A percentile compares a stretch with the other conserved stretches of the same genome.
Evolutionary conservation across 2,113 vertebrate species (phyloP).

Genomic region (Perognathus longimembris): DNA sequence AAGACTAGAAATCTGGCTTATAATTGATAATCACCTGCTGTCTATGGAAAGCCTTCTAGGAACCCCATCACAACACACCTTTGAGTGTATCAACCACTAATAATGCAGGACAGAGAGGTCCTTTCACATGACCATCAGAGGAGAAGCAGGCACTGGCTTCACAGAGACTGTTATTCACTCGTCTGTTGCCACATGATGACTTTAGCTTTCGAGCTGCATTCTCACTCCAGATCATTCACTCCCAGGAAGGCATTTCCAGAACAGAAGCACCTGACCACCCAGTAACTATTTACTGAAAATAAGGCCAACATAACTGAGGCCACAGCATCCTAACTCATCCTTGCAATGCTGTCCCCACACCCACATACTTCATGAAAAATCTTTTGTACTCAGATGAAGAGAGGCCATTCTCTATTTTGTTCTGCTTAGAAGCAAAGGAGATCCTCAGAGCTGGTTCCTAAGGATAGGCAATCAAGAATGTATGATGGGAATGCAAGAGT

Average conservation of each 20-base stretch:
- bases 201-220: background rate
- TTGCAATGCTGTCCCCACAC: background rate
- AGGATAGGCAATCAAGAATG: constrained; percentile 15
- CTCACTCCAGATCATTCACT: background rate
- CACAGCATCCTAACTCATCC: background rate
- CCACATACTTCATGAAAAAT: background rate
- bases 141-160: background rate
- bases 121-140: background rate
- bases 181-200: background rate
- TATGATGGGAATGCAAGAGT: background rate
- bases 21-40: constrained; percentile 6
- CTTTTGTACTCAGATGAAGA: constrained; percentile 36
- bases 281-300: background rate
- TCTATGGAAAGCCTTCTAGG: background rate
- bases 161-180: background rate
- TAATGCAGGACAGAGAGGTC: background rate
- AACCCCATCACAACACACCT: background rate
- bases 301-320: background rate
- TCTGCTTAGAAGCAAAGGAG: constrained; percentile 49
- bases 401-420: constrained; percentile 36
- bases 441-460: constrained; percentile 26
- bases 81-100: background rate
- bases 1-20: background rate
- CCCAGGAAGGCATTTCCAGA: background rate
- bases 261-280: background rate